These are phyloP conservation scores for Phaonia tiefii DNA, from an alignment of 2,888 invertebrate species.

Conservation along the genomic window DNA sequence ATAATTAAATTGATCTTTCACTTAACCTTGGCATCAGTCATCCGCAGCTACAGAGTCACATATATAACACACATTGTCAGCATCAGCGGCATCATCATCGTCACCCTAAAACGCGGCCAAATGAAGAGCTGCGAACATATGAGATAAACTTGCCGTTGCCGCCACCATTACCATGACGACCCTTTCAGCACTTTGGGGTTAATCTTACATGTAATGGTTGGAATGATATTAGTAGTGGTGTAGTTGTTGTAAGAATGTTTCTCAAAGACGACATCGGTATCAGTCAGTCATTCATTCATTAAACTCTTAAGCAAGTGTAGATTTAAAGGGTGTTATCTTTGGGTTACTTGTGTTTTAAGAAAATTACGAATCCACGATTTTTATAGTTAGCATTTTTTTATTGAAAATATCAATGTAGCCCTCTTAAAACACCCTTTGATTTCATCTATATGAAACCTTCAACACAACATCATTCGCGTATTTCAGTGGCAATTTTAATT, in stretches of 20 bases:
- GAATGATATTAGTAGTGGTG: neutral
- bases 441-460: no score
- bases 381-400: no score
- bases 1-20: constrained; percentile 68
- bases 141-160: constrained; percentile 4
- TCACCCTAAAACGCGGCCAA: constrained; percentile 1
- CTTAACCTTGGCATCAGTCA: constrained; percentile 68
- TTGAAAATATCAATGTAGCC: no score
- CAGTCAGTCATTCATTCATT: constrained; percentile 17
- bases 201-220: neutral
- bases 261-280: no score
- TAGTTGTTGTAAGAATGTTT: constrained; percentile 13
- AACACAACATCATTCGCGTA: no score
- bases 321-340: no score
- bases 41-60: constrained; percentile 40
- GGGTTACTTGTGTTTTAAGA: no score
- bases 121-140: neutral
- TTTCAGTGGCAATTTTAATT: constrained; percentile 10
- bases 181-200: constrained; percentile 44
- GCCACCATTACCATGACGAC: neutral
- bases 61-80: constrained; percentile 21
- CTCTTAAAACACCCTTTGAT: no score
- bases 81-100: constrained; percentile 21
- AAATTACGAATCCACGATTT: no score
- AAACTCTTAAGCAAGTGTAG: no score